These are phyloP conservation scores for Neodiprion virginianus DNA, from an alignment of 1,140 invertebrate species.

Conservation along the genomic window DNA sequence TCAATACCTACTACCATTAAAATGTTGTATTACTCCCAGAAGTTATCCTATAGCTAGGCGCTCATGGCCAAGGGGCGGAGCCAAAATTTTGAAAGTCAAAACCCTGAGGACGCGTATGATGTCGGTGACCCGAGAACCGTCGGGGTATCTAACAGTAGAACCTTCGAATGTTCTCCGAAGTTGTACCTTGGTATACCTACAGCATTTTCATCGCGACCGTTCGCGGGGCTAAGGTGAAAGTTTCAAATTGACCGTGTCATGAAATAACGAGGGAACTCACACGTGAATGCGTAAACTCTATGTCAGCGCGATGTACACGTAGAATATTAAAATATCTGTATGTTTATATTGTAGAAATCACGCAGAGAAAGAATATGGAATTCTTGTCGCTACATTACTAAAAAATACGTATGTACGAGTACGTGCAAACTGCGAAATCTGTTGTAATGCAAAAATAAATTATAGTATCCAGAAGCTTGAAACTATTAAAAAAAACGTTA, in stretches of 20 bases:
- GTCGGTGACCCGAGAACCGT: constrained; percentile 9
- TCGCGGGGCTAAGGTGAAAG: not conserved
- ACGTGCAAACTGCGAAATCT: too few relatives aligned
- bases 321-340: too few relatives aligned
- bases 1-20: not conserved
- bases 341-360: too few relatives aligned
- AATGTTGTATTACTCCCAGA: not conserved
- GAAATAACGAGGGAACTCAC: not conserved
- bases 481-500: too few relatives aligned
- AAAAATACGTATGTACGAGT: too few relatives aligned
- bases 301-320: too few relatives aligned
- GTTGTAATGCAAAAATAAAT: too few relatives aligned
- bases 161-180: constrained; percentile 1
- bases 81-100: constrained; percentile 17
- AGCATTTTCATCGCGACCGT: not conserved
- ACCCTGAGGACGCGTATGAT: constrained; percentile 3
- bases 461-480: too few relatives aligned
- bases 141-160: constrained; percentile 8
- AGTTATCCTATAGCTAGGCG: constrained; percentile 11
- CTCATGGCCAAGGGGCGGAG: constrained; percentile 23
- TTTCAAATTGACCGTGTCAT: not conserved
- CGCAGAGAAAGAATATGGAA: too few relatives aligned
- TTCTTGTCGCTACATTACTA: too few relatives aligned
- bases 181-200: not conserved
- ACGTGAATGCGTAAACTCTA: not conserved